Percentiles rank a stretch among this genome's conserved stretches.
Conservation (phyloP, 2,888 invertebrate species). For the Lochmaea crataegi region DNA sequence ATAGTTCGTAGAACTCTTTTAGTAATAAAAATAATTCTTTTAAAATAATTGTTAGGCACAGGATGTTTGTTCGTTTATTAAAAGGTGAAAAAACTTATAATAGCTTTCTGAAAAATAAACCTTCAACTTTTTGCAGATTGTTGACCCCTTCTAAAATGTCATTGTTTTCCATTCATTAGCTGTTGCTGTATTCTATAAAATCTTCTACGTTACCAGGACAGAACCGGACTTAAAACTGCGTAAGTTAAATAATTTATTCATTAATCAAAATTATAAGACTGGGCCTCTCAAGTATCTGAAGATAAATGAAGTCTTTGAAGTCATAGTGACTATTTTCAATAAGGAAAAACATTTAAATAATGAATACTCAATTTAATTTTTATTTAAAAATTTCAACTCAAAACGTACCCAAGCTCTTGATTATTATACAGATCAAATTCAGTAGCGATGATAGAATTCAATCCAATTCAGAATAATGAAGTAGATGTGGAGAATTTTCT, state of each 20-base stretch:
- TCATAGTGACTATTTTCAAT: too few relatives aligned
- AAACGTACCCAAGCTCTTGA: too few relatives aligned
- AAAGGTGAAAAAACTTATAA: conserved; percentile 16
- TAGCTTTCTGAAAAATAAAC: conserved; percentile 5
- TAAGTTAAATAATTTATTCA: not conserved
- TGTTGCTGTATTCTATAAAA: not conserved
- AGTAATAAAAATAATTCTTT: not conserved
- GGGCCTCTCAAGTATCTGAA: too few relatives aligned
- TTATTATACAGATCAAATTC: too few relatives aligned
- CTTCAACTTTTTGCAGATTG: conserved; percentile 13
- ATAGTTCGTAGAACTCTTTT: conserved; percentile 2
- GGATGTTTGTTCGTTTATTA: conserved; percentile 10
- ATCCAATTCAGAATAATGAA: too few relatives aligned
- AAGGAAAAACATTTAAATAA: too few relatives aligned
- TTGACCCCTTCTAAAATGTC: conserved; percentile 7
- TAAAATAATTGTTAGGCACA: conserved; percentile 6
- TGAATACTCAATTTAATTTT: too few relatives aligned
- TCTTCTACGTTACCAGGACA: not conserved
- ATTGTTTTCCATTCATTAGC: conserved; percentile 3
- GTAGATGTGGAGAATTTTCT: too few relatives aligned
- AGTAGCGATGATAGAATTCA: too few relatives aligned
- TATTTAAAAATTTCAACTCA: too few relatives aligned
- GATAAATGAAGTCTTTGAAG: too few relatives aligned
- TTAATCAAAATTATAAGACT: too few relatives aligned
- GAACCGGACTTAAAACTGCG: not conserved